Conservation (phyloP, 2,113 vertebrate genomes). For the Mormoops blainvillei region DNA sequence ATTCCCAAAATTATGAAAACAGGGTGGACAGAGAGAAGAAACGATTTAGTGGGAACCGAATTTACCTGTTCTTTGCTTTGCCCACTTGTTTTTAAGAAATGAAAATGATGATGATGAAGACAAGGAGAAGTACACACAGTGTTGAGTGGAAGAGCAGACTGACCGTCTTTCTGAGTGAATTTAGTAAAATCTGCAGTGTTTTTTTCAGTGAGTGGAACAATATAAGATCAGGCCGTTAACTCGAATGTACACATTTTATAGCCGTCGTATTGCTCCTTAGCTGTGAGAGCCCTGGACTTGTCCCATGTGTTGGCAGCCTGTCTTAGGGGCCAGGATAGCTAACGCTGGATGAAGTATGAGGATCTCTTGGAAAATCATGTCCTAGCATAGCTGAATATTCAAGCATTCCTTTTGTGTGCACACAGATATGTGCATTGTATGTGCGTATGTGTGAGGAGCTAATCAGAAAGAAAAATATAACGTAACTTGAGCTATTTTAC, state of each 20-base stretch:
- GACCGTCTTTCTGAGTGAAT: constrained; percentile 88
- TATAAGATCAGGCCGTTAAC: constrained; percentile 89
- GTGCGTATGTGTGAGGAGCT: neutral
- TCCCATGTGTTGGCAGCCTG: constrained; percentile 89
- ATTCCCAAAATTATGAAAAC: neutral
- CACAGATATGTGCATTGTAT: neutral
- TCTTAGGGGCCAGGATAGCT: constrained; percentile 72
- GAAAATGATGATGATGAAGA: constrained; percentile 74
- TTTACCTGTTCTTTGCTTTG: constrained; percentile 87
- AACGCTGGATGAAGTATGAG: constrained; percentile 34
- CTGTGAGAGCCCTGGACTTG: constrained; percentile 90
- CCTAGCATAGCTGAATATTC: neutral
- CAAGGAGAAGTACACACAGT: constrained; percentile 79
- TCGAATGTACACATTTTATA: constrained; percentile 88
- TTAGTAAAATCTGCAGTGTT: constrained; percentile 87
- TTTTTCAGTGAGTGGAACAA: constrained; percentile 90
- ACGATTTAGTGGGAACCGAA: constrained; percentile 86
- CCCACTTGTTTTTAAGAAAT: constrained; percentile 88
- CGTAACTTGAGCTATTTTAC: constrained; percentile 40
- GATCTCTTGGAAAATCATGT: neutral
- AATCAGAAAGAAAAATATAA: neutral
- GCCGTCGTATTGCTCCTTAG: constrained; percentile 90
- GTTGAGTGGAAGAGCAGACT: constrained; percentile 92
- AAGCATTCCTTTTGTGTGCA: constrained; percentile 40
- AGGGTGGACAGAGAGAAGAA: constrained; percentile 79